These are phyloP conservation scores for Dolichotis patagonum DNA, from an alignment of 2,113 vertebrate genomes.

Conservation along the genomic window DNA sequence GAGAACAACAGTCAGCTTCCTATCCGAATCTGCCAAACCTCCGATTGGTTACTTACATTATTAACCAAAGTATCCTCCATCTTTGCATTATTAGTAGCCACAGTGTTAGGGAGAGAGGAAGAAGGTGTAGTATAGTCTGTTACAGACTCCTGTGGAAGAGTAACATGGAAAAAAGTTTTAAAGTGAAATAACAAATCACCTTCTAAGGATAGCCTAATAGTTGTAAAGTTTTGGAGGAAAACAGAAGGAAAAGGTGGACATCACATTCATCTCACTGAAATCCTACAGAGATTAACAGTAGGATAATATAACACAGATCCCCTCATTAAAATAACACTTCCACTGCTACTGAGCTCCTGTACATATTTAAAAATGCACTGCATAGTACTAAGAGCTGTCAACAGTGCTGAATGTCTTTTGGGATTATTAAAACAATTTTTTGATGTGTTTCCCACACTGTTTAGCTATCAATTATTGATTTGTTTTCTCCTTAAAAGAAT, in stretches of 20 bases:
- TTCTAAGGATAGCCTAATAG: not conserved
- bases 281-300: not conserved
- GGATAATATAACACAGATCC: not conserved
- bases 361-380: not conserved
- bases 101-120: constrained; percentile 94
- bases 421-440: not conserved
- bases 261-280: not conserved
- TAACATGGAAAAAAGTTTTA: constrained; percentile 77
- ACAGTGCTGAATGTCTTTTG: not conserved
- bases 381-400: not conserved
- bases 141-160: constrained; percentile 93
- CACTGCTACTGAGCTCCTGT: not conserved
- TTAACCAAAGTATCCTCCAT: constrained; percentile 97
- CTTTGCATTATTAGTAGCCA: constrained; percentile 94
- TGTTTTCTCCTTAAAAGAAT: not conserved
- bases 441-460: not conserved
- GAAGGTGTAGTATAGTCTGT: constrained; percentile 98
- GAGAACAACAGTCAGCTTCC: not conserved
- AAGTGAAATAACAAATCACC: constrained; percentile 60
- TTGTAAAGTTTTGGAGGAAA: not conserved
- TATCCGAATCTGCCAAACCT: not conserved
- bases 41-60: constrained; percentile 90
- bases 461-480: not conserved
- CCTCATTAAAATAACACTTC: not conserved
- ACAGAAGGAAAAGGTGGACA: not conserved